These are phyloP conservation scores for Lydus trimaculatus DNA, from an alignment of 2,888 invertebrate genomes.

Conservation along the genomic window DNA sequence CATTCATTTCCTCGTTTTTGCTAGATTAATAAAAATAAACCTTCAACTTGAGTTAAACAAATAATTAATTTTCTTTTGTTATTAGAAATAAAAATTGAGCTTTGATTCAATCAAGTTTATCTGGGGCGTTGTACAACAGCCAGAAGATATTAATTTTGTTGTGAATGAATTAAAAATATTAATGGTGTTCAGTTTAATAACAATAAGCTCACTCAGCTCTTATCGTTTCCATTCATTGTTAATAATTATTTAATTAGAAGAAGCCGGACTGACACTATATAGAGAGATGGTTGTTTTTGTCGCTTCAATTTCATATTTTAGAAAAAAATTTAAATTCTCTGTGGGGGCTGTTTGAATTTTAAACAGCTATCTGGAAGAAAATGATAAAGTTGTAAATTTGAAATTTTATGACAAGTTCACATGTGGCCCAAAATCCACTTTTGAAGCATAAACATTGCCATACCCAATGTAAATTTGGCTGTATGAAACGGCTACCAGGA, in stretches of 20 bases:
- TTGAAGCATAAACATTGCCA: neutral
- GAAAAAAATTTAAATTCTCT: neutral
- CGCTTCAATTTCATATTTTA: neutral
- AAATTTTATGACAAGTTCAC: conserved; percentile 20
- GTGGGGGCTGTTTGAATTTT: neutral
- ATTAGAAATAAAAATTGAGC: neutral
- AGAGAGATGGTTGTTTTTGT: no score
- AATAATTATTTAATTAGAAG: conserved; percentile 20
- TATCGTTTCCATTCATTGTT: conserved; percentile 17
- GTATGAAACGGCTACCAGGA: conserved; percentile 7
- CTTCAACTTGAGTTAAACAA: neutral
- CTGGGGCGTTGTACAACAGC: neutral
- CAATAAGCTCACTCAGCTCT: conserved; percentile 10
- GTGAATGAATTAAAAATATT: conserved; percentile 11
- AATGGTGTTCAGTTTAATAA: conserved; percentile 15
- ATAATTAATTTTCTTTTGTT: neutral
- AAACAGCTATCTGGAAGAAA: neutral
- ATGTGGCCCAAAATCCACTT: neutral
- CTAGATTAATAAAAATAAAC: neutral
- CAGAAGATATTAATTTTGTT: conserved; percentile 14
- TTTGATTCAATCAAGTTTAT: neutral
- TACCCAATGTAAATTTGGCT: conserved; percentile 13
- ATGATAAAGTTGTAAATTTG: conserved; percentile 28
- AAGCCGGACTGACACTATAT: neutral
- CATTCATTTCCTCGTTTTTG: neutral